Evolutionary conservation across 2,797 vertebrate species (phyloP), one percentile per base, ranked within the genome.

Genomic region (Typhlichthys eigenmanni): DNA sequence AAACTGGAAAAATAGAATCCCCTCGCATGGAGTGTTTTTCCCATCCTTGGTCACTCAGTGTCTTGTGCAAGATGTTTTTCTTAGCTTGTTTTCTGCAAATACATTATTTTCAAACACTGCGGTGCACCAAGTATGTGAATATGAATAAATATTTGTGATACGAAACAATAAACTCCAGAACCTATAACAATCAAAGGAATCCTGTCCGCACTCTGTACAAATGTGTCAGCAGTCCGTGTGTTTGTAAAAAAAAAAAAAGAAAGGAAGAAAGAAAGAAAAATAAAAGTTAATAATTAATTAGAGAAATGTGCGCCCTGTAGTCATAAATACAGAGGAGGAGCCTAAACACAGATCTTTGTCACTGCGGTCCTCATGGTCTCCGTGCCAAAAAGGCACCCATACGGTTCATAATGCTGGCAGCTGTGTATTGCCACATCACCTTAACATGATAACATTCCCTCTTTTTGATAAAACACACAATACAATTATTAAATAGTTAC

Each of bases 401-500:
- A 67, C 69, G 74, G 85, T 88, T 90, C 83, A 84, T 87, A 85
- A 60, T 75, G 78, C 74, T 75, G 87, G 82, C 84, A 87, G 82
- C 69, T 51, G 29, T 64, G 75, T 72, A 68, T 80, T 85, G 88
- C 85, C 82, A 2, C 60, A 63, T 78, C 66, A 76, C 79, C 49
- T 61, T 81, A 68, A 80, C 77, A 68, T 80, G 83, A 85, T 75
- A 89, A 87, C 87, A 87, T 71, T 73, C 24, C 79, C 72, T 74
- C 75, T 74, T 68, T 55, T 85, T 83, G 68, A 83, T 83, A 87
- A 85, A 88, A 87, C 80, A 74, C 84, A 89, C 79, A 75, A 84
- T 87, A 86, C 85, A 89, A 86, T 79, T 80, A 90, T 85, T 80
- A 84, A 87, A 84, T 88, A 87, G 62, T 85, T 86, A 82, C 78